Conservation (phyloP, 2,113 vertebrate species). For the Enhydra lutris region DNA sequence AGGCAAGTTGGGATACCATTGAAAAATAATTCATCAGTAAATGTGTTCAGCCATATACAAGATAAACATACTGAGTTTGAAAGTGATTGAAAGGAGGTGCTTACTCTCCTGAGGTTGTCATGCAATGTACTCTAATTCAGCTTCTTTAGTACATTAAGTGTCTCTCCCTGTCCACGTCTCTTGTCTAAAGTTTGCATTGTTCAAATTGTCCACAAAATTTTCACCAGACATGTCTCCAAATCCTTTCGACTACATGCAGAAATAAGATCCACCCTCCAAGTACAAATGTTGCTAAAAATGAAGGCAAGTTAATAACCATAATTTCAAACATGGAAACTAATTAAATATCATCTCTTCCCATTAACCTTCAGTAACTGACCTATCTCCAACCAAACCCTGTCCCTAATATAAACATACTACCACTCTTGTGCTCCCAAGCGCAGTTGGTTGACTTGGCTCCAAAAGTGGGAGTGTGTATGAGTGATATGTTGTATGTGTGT, state of each 20-base stretch:
- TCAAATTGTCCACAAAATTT: neutral
- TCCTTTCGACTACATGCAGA: neutral
- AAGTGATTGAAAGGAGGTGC: neutral
- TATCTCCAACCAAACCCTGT: neutral
- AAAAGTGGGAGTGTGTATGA: neutral
- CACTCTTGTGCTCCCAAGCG: neutral
- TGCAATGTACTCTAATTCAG: neutral
- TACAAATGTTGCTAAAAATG: neutral
- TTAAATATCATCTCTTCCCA: neutral
- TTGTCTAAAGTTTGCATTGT: neutral
- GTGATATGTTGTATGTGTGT: neutral
- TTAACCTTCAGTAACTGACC: neutral
- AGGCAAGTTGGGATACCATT: neutral
- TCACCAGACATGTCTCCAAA: neutral
- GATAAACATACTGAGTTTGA: neutral
- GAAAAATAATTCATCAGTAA: neutral
- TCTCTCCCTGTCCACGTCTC: neutral
- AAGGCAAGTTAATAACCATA: neutral
- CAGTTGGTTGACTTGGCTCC: neutral
- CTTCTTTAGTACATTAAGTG: neutral
- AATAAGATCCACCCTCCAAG: neutral
- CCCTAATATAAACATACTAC: neutral
- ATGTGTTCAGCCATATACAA: neutral
- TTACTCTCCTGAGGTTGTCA: neutral
- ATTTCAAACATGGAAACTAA: neutral